These are phyloP conservation scores for Drymodes brunneopygia DNA, from an alignment of 2,113 vertebrate species.

Conservation along the genomic window DNA sequence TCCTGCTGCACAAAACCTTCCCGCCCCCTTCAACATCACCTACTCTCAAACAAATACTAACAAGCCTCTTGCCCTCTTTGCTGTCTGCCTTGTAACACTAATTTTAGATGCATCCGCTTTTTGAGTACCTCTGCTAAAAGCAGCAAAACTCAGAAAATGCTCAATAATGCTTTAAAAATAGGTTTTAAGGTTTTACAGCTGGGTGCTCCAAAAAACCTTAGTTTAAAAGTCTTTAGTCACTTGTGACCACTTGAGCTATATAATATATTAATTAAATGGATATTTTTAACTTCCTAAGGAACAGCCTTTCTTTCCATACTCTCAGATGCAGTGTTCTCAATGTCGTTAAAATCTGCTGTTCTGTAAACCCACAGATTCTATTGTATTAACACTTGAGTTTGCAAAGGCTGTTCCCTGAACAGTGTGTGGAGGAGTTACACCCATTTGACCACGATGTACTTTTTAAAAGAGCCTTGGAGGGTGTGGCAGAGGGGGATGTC, in stretches of 20 bases:
- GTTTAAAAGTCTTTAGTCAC: not conserved
- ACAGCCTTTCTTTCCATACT: not conserved
- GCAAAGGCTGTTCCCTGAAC: not conserved
- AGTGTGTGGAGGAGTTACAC: not conserved
- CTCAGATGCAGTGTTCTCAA: not conserved
- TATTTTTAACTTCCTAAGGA: not conserved
- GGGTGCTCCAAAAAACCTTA: not conserved
- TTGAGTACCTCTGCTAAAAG: not conserved
- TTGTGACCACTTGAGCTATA: not conserved
- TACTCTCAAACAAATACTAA: fast-evolving
- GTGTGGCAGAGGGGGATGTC: fast-evolving
- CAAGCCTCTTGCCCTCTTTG: not conserved
- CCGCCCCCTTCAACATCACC: not conserved
- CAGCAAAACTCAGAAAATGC: not conserved
- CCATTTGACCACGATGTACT: not conserved
- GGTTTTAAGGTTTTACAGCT: not conserved
- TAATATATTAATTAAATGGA: not conserved
- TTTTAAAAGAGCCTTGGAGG: not conserved
- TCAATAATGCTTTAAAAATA: not conserved
- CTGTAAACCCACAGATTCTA: not conserved
- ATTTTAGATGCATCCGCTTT: not conserved
- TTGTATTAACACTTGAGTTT: not conserved
- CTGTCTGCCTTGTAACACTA: not conserved
- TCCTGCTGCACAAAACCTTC: not conserved
- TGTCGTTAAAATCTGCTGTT: not conserved